These are phyloP conservation scores for Aricia artaxerxes DNA, from an alignment of 2,888 invertebrate genomes.

Conservation along the genomic window DNA sequence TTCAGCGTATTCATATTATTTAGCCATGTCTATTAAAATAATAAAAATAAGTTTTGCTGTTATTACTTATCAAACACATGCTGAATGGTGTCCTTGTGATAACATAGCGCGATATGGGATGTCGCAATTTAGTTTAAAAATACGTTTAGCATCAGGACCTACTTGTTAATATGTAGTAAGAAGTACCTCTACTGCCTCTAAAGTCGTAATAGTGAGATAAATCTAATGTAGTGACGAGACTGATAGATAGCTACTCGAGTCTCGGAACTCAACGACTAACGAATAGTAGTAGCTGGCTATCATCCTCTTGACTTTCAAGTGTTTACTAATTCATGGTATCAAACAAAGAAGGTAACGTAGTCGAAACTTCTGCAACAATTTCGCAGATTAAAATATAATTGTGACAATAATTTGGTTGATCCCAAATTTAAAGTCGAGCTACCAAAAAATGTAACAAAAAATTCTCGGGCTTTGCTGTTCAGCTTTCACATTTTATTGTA, in stretches of 20 bases:
- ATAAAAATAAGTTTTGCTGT: too few relatives aligned
- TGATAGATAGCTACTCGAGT: not conserved
- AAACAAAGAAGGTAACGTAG: not conserved
- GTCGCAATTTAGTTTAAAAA: not conserved
- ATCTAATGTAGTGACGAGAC: not conserved
- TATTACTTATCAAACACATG: not conserved
- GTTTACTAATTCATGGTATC: not conserved
- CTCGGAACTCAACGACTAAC: not conserved
- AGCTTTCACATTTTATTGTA: not conserved
- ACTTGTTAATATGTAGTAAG: too few relatives aligned
- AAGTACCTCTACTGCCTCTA: not conserved
- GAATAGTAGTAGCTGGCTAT: not conserved
- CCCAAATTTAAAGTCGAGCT: too few relatives aligned
- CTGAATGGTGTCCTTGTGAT: not conserved
- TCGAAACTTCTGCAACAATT: not conserved
- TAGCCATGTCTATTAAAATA: too few relatives aligned
- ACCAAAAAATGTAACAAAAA: too few relatives aligned
- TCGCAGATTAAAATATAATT: not conserved
- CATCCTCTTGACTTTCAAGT: not conserved
- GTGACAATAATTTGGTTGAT: too few relatives aligned
- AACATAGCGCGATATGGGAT: not conserved
- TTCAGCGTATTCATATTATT: too few relatives aligned
- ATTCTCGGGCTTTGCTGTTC: not conserved
- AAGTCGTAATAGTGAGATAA: not conserved
- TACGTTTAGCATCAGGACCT: not conserved